phyloP scores from a whole-genome alignment of 2,888 invertebrate genomes.

The Cosmia pyralina region DNA sequence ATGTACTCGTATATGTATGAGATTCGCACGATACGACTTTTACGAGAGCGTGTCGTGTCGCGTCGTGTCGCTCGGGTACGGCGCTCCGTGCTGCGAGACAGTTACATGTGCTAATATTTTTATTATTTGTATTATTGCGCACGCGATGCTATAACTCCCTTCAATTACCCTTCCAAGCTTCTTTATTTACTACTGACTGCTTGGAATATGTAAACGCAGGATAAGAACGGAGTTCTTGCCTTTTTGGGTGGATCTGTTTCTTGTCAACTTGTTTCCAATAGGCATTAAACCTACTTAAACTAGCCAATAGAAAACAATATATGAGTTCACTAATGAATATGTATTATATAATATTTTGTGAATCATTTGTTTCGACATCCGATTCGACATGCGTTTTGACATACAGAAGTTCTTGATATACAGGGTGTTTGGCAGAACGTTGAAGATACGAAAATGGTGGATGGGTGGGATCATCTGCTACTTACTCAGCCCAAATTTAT shows the following conservation, averaged over 20 bases:
- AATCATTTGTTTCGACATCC: no score
- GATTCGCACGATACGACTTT: conserved; percentile 55
- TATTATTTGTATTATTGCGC: conserved; percentile 65
- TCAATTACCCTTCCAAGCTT: conserved; percentile 62
- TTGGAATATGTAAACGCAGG: conserved; percentile 38
- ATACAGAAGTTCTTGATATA: background rate
- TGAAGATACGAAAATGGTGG: no score
- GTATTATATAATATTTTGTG: background rate
- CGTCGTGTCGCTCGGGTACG: conserved; percentile 19
- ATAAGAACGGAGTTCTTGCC: conserved; percentile 26
- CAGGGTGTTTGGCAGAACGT: no score
- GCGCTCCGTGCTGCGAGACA: conserved; percentile 29
- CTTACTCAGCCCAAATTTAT: no score
- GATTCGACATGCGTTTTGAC: no score
- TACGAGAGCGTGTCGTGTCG: conserved; percentile 43
- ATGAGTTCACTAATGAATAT: background rate
- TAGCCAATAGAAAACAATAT: background rate
- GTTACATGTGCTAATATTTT: conserved; percentile 65
- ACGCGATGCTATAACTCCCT: conserved; percentile 62
- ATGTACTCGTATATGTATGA: conserved; percentile 63
- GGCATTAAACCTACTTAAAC: background rate
- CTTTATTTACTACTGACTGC: conserved; percentile 62
- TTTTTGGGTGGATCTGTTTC: background rate
- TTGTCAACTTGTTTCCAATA: background rate
- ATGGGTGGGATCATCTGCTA: no score